Base-by-base conservation (phyloP, 2,113 vertebrate genomes). In the Notothenia coriiceps region DNA sequence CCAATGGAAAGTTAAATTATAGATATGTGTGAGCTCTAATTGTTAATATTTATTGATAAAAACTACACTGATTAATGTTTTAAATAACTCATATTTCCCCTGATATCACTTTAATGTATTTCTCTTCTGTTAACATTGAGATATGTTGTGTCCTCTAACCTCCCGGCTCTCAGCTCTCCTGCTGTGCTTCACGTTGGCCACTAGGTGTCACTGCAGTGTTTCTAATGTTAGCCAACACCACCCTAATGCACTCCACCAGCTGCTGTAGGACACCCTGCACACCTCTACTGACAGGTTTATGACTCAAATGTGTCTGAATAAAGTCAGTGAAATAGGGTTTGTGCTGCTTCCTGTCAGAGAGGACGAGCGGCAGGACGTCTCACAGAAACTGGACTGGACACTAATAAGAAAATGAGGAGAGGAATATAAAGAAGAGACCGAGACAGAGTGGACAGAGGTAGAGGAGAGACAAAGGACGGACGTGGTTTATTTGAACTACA, bases 211-310 rank as follows among this genome's bases (percentile, higher is more conserved):
- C 86, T 75, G 67, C 55, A 79, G 86, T 88, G 84, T 67, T 71
- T 79, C 4, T 5, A 82, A 83, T 79, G 87, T 91, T 84, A 92
- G 80, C 84, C 3, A 88, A 54, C 29, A 78, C 82, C 83, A 88
- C 56, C 35, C 81, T 25, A 22, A 2, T 52, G 33, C 52, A 69
- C 77, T 90, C 78, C 83, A 89, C 72, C 82, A 43, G 89, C 65
- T 95, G 87, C 94, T 75, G 50, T 88, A 90, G 88, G 93, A 96
- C 94, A 96, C 94, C 82, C 88, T 55, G 74, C 79, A 11, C 7
- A 51, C 12, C 20, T 20, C 65, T 44, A 10, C 40, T 68, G 25
- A 43, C 35, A 40, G 35, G 35, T 6, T 4, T 29, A 4, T 4
- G 29, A 29, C 25, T 29, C 2, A 29, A 29, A 18, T 14, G 29